Conservation (phyloP, 2,888 invertebrate species). For the Mythimna lalbum region DNA sequence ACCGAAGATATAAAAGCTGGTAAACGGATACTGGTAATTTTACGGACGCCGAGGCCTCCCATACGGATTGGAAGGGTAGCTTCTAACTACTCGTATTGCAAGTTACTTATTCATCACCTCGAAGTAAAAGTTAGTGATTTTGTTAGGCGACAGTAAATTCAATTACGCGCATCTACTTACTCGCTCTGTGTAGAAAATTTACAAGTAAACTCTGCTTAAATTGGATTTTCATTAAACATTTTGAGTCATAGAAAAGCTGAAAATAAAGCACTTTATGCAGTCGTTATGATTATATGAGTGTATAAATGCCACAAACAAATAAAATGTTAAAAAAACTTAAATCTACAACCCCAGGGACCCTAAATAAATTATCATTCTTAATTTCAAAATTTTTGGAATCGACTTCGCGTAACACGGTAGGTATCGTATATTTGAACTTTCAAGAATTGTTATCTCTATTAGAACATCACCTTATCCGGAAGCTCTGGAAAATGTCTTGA, state of each 20-base stretch:
- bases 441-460: no score
- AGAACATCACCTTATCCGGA: no score
- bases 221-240: not conserved
- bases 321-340: not conserved
- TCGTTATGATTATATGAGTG: not conserved
- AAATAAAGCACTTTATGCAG: not conserved
- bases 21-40: no score
- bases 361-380: not conserved
- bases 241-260: no score
- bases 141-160: constrained; percentile 13
- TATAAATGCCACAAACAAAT: not conserved
- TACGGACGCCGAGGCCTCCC: no score
- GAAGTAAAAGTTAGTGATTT: constrained; percentile 4
- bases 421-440: not conserved
- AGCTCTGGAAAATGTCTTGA: no score
- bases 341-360: not conserved
- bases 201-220: not conserved
- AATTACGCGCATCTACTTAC: not conserved
- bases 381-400: not conserved
- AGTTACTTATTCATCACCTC: not conserved
- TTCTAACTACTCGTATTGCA: no score
- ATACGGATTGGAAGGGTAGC: no score
- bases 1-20: no score
- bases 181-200: not conserved
- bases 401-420: not conserved